phyloP scores from a whole-genome alignment of 2,797 vertebrate genomes.

The Tenualosa ilisha region DNA sequence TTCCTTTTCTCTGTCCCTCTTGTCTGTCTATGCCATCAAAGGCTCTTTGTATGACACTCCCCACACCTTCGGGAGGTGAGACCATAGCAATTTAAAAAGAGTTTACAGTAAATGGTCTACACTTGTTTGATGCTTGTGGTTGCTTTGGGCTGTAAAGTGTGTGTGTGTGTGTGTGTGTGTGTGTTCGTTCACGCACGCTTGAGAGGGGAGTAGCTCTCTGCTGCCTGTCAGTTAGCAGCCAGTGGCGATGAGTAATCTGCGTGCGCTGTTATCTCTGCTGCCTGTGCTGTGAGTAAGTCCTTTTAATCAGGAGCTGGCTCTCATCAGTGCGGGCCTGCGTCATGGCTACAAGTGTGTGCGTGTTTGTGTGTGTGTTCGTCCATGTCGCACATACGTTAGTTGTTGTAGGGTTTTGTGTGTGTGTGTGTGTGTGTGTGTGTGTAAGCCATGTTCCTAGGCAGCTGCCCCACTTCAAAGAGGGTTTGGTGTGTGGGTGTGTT shows the following conservation, averaged over 20 bases:
- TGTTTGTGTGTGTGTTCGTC: constrained; percentile 17
- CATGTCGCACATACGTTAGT: not conserved
- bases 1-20: not conserved
- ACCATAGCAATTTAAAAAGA: not conserved
- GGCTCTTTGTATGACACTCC: not conserved
- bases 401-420: not conserved
- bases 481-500: not conserved
- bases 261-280: constrained; percentile 34
- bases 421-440: not conserved
- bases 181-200: not conserved
- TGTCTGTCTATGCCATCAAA: not conserved
- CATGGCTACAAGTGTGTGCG: constrained; percentile 32
- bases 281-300: constrained; percentile 32
- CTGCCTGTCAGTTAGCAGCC: constrained; percentile 21
- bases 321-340: constrained; percentile 34
- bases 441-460: constrained; percentile 16
- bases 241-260: constrained; percentile 26
- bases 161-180: constrained; percentile 24
- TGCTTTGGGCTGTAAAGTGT: not conserved
- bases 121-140: constrained; percentile 1
- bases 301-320: constrained; percentile 37
- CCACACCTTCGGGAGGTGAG: not conserved
- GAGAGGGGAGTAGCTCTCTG: not conserved
- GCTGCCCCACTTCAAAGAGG: constrained; percentile 32
- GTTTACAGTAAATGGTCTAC: not conserved